Conservation (phyloP, 2,797 vertebrate genomes). For the Epinephelus coioides region DNA sequence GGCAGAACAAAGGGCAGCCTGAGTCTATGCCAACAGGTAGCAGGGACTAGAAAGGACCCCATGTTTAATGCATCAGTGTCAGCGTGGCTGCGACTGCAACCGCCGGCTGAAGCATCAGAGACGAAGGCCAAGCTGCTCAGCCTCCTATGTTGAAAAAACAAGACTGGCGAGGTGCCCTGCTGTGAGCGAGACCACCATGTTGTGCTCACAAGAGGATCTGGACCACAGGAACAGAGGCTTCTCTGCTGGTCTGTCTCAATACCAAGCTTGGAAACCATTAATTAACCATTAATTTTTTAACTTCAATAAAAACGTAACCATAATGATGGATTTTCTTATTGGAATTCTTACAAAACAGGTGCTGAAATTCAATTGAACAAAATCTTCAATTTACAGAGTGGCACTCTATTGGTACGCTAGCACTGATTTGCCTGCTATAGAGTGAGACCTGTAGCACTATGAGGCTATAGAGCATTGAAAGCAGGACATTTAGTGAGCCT, state of each 20-base stretch:
- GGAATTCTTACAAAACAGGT: slow-evolving; percentile 1
- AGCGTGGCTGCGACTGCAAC: slow-evolving; percentile 10
- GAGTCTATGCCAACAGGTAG: slow-evolving; percentile 51
- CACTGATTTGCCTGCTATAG: slow-evolving; percentile 18
- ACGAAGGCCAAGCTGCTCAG: slow-evolving; percentile 36
- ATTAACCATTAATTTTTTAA: not conserved
- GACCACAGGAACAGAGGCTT: slow-evolving; percentile 3
- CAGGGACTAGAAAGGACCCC: slow-evolving; percentile 27
- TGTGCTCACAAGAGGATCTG: not conserved
- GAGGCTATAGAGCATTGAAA: slow-evolving; percentile 22
- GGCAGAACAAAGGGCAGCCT: slow-evolving; percentile 48
- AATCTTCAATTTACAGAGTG: not conserved
- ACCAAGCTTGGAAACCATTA: not conserved
- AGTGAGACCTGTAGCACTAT: not conserved
- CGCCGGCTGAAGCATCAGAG: slow-evolving; percentile 1
- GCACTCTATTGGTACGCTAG: not conserved
- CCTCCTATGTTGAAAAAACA: slow-evolving; percentile 5
- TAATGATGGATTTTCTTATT: not conserved
- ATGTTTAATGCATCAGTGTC: slow-evolving; percentile 59
- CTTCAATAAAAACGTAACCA: not conserved
- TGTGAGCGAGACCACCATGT: slow-evolving; percentile 1
- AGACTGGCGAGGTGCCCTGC: not conserved
- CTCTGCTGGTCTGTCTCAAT: slow-evolving; percentile 2
- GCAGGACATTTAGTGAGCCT: slow-evolving; percentile 38
- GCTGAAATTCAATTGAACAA: slow-evolving; percentile 30